phyloP scores from a whole-genome alignment of 2,113 vertebrate genomes.

The Carollia perspicillata region DNA sequence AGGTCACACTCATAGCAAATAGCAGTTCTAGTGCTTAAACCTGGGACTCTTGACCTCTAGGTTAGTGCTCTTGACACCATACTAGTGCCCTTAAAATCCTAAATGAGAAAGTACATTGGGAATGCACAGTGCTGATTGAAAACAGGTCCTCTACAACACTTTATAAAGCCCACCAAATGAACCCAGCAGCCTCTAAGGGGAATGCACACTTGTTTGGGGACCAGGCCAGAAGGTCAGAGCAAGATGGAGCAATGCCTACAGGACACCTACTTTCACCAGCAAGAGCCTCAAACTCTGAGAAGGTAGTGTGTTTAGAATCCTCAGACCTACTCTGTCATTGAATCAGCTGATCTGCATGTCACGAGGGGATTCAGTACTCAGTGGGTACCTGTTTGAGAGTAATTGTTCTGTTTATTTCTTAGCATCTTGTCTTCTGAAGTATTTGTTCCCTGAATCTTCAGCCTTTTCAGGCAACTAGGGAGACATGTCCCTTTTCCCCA shows the following conservation, averaged over 20 bases:
- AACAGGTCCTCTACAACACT: background rate
- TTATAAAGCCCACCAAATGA: background rate
- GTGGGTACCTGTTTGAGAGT: background rate
- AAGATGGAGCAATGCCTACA: background rate
- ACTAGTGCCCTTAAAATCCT: background rate
- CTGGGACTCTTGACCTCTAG: background rate
- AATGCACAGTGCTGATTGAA: background rate
- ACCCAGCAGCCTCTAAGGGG: background rate
- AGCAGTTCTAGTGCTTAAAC: background rate
- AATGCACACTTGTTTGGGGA: background rate
- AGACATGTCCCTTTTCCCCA: fast-evolving
- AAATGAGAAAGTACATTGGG: background rate
- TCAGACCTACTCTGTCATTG: background rate
- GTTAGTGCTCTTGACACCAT: background rate
- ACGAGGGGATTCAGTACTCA: background rate
- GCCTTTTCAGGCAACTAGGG: background rate
- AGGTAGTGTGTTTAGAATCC: background rate
- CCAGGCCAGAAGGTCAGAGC: background rate
- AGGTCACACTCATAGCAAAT: background rate
- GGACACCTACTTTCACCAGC: background rate
- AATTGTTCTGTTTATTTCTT: conserved; percentile 12
- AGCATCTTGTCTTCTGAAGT: background rate
- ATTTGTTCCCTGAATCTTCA: background rate
- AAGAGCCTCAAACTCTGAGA: background rate
- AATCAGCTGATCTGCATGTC: background rate